phyloP scores from a whole-genome alignment of 2,113 vertebrate genomes.

The Microtus pennsylvanicus region DNA sequence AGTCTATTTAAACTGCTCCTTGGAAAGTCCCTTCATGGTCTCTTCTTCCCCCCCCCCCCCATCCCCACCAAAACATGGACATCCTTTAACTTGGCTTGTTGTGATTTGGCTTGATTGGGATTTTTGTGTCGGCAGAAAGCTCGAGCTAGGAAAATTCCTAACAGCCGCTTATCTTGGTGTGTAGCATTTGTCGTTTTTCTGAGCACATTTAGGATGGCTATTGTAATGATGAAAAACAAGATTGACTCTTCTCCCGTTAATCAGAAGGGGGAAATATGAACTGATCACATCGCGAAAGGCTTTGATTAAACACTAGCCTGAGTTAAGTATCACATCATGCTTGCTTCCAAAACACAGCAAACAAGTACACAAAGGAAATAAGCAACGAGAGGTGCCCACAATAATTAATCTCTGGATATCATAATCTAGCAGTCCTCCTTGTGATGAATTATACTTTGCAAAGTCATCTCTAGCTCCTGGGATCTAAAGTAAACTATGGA shows the following conservation, averaged over 20 bases:
- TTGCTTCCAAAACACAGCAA: slow-evolving; percentile 46
- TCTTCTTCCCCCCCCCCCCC: too few relatives aligned
- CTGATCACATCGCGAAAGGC: slow-evolving; percentile 29
- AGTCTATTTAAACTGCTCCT: too few relatives aligned
- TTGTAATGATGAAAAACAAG: slow-evolving; percentile 47
- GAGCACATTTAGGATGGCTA: slow-evolving; percentile 30
- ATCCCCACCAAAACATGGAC: too few relatives aligned
- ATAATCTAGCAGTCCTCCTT: slow-evolving; percentile 27
- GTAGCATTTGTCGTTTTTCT: slow-evolving; percentile 30
- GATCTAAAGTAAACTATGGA: slow-evolving; percentile 37
- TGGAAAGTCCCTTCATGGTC: too few relatives aligned
- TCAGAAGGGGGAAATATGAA: slow-evolving; percentile 26
- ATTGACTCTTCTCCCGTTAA: slow-evolving; percentile 32
- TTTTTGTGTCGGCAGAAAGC: too few relatives aligned
- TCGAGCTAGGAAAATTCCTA: too few relatives aligned
- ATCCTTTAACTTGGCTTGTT: too few relatives aligned
- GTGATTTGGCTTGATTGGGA: too few relatives aligned
- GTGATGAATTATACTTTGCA: slow-evolving; percentile 44
- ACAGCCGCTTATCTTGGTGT: not conserved
- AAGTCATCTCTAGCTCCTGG: slow-evolving; percentile 48
- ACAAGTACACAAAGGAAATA: slow-evolving; percentile 44
- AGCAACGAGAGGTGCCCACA: slow-evolving; percentile 32
- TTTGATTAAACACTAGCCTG: slow-evolving; percentile 34
- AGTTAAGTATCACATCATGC: slow-evolving; percentile 40
- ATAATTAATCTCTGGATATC: slow-evolving; percentile 54